Base-by-base conservation (phyloP, 2,888 invertebrate genomes). In the Drosophila kokeensis region DNA sequence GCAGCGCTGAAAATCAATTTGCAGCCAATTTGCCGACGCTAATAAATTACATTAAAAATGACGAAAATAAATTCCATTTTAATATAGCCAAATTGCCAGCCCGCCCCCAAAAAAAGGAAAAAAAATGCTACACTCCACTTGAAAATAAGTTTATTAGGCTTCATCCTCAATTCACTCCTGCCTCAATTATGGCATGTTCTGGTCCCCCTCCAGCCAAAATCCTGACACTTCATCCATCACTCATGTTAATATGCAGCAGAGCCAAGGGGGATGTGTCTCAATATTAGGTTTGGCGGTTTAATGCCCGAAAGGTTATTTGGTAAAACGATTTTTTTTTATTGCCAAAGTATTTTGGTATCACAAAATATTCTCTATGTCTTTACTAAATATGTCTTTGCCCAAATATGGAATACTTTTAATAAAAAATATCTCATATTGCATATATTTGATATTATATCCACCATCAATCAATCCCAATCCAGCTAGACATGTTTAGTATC, bases 31-130 rank as follows among this genome's bases (percentile, higher is more conserved):
- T 87, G 67, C 76, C 49, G 59, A 36, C 70, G 81, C 78, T 87
- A 87, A 87, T 87, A 82, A 87, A 87, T 87, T 83, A 78, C 86
- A 85, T 87, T 87, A 89, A 82, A 85, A 80, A 81, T 73, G 73
- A 57, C 76, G 79, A 89, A 89, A 79, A 78, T 81, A 76, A 76
- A 76, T 84, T 89, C 69, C 65, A 15, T 73, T 79, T 76, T 74
- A 67, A 81, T 81, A 69, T 61, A 74, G 38, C 36, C 65, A 76
- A 81, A 76, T 75, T 76, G 67, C 65, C 72, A 74, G 57, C 24
- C 24, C 24, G 24, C 24, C 36, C 69, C 27, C 24, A 24, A 13
- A 4, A 38, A 54, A 7, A 54, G 11, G 8, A n/a, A 27, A 13
- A 4, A 57, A 21, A 65, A 29, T 6, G n/a, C n/a, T n/a, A n/a